Base-by-base conservation (phyloP, 1,140 invertebrate genomes). In the Zaprionus africanus region DNA sequence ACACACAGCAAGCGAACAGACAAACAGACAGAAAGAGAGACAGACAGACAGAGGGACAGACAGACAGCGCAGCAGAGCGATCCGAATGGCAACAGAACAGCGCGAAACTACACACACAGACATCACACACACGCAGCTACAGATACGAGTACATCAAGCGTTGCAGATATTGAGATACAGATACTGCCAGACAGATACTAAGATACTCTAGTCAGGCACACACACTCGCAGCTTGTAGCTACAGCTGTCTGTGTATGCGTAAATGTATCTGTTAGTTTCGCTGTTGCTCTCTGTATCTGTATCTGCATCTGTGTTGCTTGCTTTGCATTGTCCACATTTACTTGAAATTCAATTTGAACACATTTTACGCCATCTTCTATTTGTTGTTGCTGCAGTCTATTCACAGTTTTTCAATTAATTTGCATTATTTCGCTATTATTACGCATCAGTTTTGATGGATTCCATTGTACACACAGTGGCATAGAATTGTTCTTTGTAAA, bases 301-400 rank as follows among this genome's bases (percentile, higher is more conserved):
- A 49, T 31, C 41, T 59, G 61, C 75, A 68, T n/a, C 53, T 58
- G 64, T 67, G 4, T 68, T 57, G n/a, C 54, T 66, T 34, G 38
- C 63, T 78, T 66, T 64, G 63, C 79, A 74, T 69, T 84, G 62
- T 78, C 51, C 73, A 78, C 82, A 86, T 76, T 81, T 66, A 69
- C 80, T 83, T 75, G 74, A 80, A 88, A 78, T 80, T 87, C 80
- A 82, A 87, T 82, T 87, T 87, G 74, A 65, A 66, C 80, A 81
- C 68, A 84, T 56, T 84, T 78, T 77, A 71, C 73, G 66, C 67
- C 13, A 7, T 71, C 69, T 79, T 83, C n/a, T 60, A 31, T 54
- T 54, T 69, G 7, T 31, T 53, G n/a, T 60, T 72, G 43, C 41
- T 63, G 13, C 12, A 36, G 34, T 60, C 17, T 49, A 11, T 51